phyloP scores from a whole-genome alignment of 2,113 vertebrate genomes.

The Chunga burmeisteri region DNA sequence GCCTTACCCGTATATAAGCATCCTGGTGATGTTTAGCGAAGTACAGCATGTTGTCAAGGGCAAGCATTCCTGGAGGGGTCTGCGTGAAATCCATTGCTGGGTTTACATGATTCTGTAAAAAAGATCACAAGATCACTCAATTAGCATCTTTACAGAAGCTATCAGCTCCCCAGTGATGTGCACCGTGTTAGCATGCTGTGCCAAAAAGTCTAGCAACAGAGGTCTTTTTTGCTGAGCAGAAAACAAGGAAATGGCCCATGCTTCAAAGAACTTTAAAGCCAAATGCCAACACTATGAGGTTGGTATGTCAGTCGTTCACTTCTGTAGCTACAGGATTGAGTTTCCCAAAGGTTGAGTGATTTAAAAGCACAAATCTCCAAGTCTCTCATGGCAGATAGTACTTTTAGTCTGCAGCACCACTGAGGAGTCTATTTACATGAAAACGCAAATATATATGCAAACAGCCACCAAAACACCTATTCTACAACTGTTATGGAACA shows the following conservation, averaged over 20 bases:
- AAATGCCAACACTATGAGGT: not conserved
- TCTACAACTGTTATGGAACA: accelerated
- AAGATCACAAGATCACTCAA: not conserved
- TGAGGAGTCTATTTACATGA: not conserved
- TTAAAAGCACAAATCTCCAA: not conserved
- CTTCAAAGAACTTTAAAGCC: not conserved
- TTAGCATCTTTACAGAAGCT: not conserved
- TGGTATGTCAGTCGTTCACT: not conserved
- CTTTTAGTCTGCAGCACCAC: no score
- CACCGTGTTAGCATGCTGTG: accelerated
- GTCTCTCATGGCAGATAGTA: not conserved
- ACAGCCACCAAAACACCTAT: not conserved
- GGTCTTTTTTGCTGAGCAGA: not conserved
- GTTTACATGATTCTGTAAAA: constrained; percentile 93
- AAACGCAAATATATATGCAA: not conserved
- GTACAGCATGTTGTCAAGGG: constrained; percentile 97
- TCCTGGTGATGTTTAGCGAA: constrained; percentile 96
- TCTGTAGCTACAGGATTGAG: not conserved
- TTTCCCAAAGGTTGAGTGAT: not conserved
- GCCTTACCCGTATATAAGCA: constrained; percentile 92
- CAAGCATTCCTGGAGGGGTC: constrained; percentile 97
- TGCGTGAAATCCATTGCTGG: constrained; percentile 98
- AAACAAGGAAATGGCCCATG: not conserved
- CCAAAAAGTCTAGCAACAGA: not conserved
- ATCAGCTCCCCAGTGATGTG: no score